Conservation (phyloP, 1,140 invertebrate genomes). For the Globodera ellingtonae region DNA sequence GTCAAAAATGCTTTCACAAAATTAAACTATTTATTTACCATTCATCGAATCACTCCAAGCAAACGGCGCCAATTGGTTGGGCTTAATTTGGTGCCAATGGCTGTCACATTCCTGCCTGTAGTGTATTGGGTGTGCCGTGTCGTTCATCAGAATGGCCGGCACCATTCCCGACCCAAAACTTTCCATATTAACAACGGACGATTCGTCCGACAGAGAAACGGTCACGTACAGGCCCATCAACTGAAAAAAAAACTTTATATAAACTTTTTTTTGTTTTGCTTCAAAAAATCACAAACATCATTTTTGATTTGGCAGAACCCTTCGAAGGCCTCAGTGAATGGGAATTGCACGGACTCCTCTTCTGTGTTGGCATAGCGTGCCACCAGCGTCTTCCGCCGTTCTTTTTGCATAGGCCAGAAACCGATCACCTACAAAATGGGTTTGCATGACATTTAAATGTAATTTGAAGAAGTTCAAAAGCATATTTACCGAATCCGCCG, state of each 20-base stretch:
- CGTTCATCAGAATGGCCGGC: slow-evolving; percentile 84
- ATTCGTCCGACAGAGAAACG: slow-evolving; percentile 84
- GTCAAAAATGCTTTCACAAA: not conserved
- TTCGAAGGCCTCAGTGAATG: slow-evolving; percentile 80
- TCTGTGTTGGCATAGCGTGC: slow-evolving; percentile 69
- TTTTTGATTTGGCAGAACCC: slow-evolving; percentile 79
- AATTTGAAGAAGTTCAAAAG: too few species aligned
- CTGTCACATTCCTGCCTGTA: slow-evolving; percentile 66
- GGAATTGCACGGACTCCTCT: slow-evolving; percentile 77
- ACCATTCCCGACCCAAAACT: slow-evolving; percentile 81
- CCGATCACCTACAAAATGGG: slow-evolving; percentile 72
- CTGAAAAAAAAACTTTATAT: slow-evolving; percentile 51
- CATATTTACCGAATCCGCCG: slow-evolving; percentile 52
- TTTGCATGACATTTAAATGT: too few species aligned
- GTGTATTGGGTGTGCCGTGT: slow-evolving; percentile 69
- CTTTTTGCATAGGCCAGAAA: slow-evolving; percentile 77
- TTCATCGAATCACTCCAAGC: slow-evolving; percentile 33
- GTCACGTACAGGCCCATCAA: slow-evolving; percentile 87
- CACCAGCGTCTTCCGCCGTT: slow-evolving; percentile 66
- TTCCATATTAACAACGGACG: slow-evolving; percentile 82
- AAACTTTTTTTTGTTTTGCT: too few species aligned
- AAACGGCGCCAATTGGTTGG: slow-evolving; percentile 51
- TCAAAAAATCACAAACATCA: slow-evolving; percentile 63
- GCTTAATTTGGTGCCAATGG: slow-evolving; percentile 38
- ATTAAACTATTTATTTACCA: not conserved